A percentile compares a stretch with the other conserved stretches of the same genome.
phyloP scores from a whole-genome alignment of 2,113 vertebrate genomes.

The Limnothrissa miodon region DNA sequence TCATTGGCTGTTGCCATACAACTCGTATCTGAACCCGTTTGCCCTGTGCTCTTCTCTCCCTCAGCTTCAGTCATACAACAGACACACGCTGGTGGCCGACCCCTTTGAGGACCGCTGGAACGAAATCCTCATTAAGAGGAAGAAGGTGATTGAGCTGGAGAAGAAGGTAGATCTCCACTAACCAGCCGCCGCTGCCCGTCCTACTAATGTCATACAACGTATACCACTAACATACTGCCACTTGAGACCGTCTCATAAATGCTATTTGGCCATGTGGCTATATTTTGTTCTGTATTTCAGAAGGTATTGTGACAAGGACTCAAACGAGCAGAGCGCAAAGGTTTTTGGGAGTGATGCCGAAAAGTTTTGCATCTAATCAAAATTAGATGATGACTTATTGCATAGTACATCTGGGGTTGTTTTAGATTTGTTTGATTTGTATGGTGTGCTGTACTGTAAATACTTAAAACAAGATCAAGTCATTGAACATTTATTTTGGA shows the following conservation, averaged over 20 bases:
- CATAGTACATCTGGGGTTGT: neutral
- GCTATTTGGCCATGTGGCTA: neutral
- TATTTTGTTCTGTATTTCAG: neutral
- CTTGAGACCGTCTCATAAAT: neutral
- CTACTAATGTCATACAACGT: neutral
- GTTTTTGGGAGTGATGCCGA: neutral
- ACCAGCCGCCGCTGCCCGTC: neutral
- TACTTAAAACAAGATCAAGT: neutral
- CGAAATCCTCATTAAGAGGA: conserved; percentile 84
- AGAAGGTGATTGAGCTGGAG: conserved; percentile 82
- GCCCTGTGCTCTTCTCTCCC: conserved; percentile 10
- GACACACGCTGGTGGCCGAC: conserved; percentile 90
- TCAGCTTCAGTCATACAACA: conserved; percentile 93
- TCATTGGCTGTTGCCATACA: neutral
- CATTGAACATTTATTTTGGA: neutral
- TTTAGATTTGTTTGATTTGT: neutral
- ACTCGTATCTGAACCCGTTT: neutral
- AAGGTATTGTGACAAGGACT: neutral
- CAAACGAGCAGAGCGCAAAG: neutral
- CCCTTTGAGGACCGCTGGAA: conserved; percentile 88
- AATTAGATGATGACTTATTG: neutral
- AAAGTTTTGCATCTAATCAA: conserved; percentile 3
- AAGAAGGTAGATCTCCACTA: conserved; percentile 74
- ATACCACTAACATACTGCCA: neutral
- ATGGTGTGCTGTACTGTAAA: neutral